Evolutionary conservation across 2,888 invertebrate genomes (phyloP).

Genomic region (Apotomis turbidana): DNA sequence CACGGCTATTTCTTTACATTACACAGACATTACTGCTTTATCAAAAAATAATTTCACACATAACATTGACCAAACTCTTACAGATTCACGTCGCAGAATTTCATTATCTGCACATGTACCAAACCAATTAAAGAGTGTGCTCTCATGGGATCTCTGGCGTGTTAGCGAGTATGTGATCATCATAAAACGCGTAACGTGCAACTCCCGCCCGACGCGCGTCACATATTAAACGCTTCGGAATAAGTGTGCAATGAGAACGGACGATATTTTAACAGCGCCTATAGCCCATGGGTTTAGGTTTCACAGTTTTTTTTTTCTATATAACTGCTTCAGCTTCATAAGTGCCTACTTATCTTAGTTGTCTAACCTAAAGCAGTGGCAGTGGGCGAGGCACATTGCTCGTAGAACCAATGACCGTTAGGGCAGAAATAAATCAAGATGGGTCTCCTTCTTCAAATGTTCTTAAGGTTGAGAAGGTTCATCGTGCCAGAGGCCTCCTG

Average conservation of each 20-base stretch:
- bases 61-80: no score
- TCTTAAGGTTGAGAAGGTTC: no score
- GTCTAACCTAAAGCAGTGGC: no score
- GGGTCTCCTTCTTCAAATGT: no score
- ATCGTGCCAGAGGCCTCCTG: no score
- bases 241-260: conserved; percentile 37
- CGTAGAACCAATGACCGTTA: no score
- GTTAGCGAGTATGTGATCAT: conserved; percentile 41
- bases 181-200: conserved; percentile 42
- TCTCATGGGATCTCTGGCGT: conserved; percentile 28
- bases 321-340: no score
- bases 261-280: conserved; percentile 31
- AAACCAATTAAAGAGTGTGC: not conserved
- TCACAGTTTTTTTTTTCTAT: conserved; percentile 11
- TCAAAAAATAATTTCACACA: no score
- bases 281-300: conserved; percentile 11
- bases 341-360: not conserved
- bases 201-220: conserved; percentile 38
- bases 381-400: no score
- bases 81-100: not conserved
- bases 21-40: no score
- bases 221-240: conserved; percentile 40
- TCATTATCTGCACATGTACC: not conserved
- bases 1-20: no score
- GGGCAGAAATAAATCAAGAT: no score